Percentiles rank a stretch among this genome's conserved stretches.
These are phyloP conservation scores for Trichoplusia ni DNA, from an alignment of 1,140 invertebrate genomes.

Conservation along the genomic window DNA sequence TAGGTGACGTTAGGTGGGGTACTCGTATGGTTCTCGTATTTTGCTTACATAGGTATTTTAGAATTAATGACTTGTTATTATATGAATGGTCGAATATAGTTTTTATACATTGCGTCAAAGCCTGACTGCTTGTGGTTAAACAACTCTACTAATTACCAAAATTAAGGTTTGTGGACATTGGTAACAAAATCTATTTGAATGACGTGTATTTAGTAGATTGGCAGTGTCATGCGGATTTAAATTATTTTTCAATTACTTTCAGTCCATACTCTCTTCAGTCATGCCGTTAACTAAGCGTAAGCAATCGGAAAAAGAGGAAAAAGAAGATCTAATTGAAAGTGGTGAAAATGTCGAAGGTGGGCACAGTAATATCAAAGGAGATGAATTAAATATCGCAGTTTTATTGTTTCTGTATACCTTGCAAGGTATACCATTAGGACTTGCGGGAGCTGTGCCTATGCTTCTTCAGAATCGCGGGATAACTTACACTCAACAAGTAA, in stretches of 20 bases:
- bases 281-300: constrained; percentile 73
- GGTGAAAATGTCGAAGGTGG: constrained; percentile 60
- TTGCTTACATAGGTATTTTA: background rate
- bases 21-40: background rate
- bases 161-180: constrained; percentile 50
- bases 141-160: constrained; percentile 32
- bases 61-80: background rate
- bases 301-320: constrained; percentile 60
- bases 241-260: constrained; percentile 42
- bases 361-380: constrained; percentile 85
- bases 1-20: background rate
- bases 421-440: constrained; percentile 97
- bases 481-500: constrained; percentile 90
- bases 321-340: constrained; percentile 72
- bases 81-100: constrained; percentile 9
- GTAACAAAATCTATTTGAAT: constrained; percentile 24
- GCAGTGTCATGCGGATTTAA: constrained; percentile 26
- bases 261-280: constrained; percentile 59
- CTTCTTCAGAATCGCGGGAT: constrained; percentile 94
- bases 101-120: background rate
- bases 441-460: constrained; percentile 97
- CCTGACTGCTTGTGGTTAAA: background rate
- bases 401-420: constrained; percentile 96
- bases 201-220: constrained; percentile 56
- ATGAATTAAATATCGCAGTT: constrained; percentile 90